Conservation (phyloP, 2,888 invertebrate genomes). For the Merodon equestris region DNA sequence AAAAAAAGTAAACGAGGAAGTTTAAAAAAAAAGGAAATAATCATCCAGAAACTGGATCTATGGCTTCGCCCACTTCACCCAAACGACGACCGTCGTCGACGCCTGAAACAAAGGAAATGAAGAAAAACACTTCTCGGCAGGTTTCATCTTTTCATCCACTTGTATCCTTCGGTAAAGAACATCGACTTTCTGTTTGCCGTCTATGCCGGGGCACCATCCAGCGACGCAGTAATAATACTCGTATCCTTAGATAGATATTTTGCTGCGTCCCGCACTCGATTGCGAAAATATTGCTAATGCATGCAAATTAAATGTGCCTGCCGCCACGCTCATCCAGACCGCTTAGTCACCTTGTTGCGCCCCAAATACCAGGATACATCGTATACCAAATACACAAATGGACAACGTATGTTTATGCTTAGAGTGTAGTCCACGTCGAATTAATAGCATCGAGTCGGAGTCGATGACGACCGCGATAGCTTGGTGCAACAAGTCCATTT, state of each 20-base stretch:
- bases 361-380: neutral
- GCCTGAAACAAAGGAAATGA: constrained; percentile 67
- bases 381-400: constrained; percentile 20
- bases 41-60: constrained; percentile 50
- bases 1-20: neutral
- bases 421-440: neutral
- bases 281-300: constrained; percentile 74
- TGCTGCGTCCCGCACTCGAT: constrained; percentile 64
- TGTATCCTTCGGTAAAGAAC: constrained; percentile 58
- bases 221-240: constrained; percentile 70
- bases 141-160: constrained; percentile 26
- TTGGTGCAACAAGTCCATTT: constrained; percentile 56
- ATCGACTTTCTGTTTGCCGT: constrained; percentile 42
- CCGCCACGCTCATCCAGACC: constrained; percentile 1
- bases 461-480: neutral
- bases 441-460: constrained; percentile 9
- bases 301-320: constrained; percentile 76
- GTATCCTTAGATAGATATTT: constrained; percentile 74
- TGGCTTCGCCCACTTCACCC: constrained; percentile 56
- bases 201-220: neutral
- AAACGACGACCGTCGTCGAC: constrained; percentile 16
- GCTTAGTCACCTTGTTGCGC: constrained; percentile 63
- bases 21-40: constrained; percentile 33
- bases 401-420: too few species aligned
- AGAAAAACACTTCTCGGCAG: constrained; percentile 57